Conservation (phyloP, 2,113 vertebrate genomes). For the Pteropus alecto region DNA sequence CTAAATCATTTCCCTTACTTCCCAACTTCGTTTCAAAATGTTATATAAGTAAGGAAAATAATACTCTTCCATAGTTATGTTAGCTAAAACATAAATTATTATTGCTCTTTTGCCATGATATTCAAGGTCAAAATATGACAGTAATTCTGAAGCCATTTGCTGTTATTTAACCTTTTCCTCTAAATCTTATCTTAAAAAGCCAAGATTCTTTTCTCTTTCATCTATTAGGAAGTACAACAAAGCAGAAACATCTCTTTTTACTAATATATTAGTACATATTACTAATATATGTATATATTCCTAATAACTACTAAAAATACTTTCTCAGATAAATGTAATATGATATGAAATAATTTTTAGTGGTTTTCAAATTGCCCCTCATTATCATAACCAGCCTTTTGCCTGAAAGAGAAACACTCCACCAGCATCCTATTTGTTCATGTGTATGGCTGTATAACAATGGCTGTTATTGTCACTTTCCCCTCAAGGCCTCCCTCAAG, state of each 20-base stretch:
- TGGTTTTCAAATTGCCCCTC: not conserved
- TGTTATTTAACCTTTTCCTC: not conserved
- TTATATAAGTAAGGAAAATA: not conserved
- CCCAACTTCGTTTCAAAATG: not conserved
- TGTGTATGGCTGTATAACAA: not conserved
- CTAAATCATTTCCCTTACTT: not conserved
- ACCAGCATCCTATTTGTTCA: not conserved
- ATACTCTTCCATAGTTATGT: not conserved
- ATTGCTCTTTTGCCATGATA: not conserved
- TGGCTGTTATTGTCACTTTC: not conserved
- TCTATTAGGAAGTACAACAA: not conserved
- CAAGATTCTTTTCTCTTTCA: not conserved
- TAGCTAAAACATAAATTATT: not conserved
- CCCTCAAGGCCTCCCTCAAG: not conserved
- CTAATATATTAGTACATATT: too few species aligned
- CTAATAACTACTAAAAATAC: not conserved
- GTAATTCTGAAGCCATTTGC: not conserved
- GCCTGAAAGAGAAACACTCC: not conserved
- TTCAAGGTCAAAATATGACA: not conserved
- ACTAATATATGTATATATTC: not conserved
- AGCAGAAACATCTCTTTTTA: not conserved
- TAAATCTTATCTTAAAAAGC: not conserved
- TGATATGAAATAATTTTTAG: not conserved
- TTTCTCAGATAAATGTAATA: not conserved
- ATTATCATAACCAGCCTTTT: conserved; percentile 13